Evolutionary conservation across 2,113 vertebrate species (phyloP).

Genomic region (Stigmatopora argus): DNA sequence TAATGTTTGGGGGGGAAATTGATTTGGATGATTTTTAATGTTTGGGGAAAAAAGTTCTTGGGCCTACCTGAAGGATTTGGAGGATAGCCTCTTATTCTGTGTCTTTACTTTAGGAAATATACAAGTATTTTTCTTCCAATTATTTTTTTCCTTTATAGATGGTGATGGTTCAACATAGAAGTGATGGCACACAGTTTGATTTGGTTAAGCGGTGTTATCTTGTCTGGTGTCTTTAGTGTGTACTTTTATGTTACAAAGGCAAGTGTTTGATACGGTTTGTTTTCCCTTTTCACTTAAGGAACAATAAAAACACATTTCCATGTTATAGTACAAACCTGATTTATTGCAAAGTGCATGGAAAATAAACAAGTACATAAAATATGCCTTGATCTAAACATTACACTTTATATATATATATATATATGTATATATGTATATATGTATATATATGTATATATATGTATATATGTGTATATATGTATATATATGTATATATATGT

Average conservation of each 20-base stretch:
- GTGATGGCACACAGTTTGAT: not conserved
- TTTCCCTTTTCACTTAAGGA: not conserved
- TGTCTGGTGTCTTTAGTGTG: not conserved
- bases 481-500: no score
- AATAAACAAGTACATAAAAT: conserved; percentile 5
- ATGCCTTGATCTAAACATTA: not conserved
- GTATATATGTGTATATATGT: no score
- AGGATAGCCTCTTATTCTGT: no score
- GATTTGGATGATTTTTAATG: no score
- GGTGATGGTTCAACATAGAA: conserved; percentile 5
- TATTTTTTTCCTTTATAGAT: no score
- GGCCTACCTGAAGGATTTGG: no score
- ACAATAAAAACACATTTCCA: not conserved
- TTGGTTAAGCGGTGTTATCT: not conserved
- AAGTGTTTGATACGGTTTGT: not conserved
- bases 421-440: no score
- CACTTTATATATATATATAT: not conserved
- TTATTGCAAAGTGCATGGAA: conserved; percentile 47
- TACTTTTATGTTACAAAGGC: not conserved
- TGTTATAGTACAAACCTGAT: conserved; percentile 37
- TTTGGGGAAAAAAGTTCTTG: no score
- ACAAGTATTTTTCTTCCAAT: no score
- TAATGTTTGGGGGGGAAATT: no score
- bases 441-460: no score
- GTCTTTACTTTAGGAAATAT: no score